Base-by-base conservation (phyloP, 2,113 vertebrate species). In the Scomber scombrus region DNA sequence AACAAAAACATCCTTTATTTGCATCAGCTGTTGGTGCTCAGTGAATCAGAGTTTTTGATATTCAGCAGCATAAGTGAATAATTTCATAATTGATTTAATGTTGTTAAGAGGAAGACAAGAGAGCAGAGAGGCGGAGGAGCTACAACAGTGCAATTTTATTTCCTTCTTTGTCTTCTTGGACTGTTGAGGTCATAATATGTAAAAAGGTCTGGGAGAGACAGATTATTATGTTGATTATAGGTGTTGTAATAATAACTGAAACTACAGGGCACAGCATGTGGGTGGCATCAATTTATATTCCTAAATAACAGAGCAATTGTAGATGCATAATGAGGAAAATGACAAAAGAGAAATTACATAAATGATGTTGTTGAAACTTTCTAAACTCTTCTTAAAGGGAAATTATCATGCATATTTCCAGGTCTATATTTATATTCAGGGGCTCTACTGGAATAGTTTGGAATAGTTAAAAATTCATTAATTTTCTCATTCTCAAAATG, bases 151-250 rank as follows among this genome's bases (percentile, higher is more conserved):
- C 26, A 31, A 52, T 67, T 63, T 54, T 23, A 57, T 3, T 45
- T 11, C 1, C 52, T 4, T 78, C 63, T 62, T 43, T 43, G 60
- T 49, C 18, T 40, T 40, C 34, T 40, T 45, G n/a, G 4, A 45
- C 31, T 1, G 9, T 8, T 15, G 9, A 26, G 54, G 58, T 90
- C 94, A 64, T 88, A 75, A 40, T 11, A 31, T n/a, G 75, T 21
- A 78, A 60, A 40, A 73, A 26, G 45, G 12, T 55, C 34, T 29
- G 52, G 1, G 31, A 21, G 19, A 75, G 29, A 69, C 14, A 4
- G 45, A 21, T 81, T 76, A 69, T 85, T 75, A 71, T 43, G n/a
- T 2, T 75, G 23, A 87, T 71, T 84, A 49, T 46, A 67, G 70
- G 62, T 71, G 76, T 58, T 13, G 23, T 26, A 23, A 77, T 75